Base-by-base conservation (phyloP, 2,797 vertebrate species). In the Triplophysa bombifrons region DNA sequence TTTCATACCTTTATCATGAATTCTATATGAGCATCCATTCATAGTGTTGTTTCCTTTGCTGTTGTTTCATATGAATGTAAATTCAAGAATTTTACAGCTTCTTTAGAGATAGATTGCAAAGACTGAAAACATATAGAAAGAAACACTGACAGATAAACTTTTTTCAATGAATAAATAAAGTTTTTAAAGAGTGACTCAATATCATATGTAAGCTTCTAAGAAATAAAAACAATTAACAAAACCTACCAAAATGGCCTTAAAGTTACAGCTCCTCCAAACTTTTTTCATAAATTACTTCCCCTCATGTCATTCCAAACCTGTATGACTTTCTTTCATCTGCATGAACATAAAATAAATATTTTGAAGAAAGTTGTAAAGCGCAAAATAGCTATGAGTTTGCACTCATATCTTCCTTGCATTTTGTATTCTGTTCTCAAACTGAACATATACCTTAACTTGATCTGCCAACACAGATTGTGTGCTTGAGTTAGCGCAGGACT, bases 401-500 rank as follows among this genome's bases (percentile, higher is more conserved):
- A 19, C n/a, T 55, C n/a, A 8, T 55, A 55, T 55, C 19, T n/a
- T 55, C n/a, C n/a, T 8, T 20, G 53, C 14, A 10, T 55, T 20
- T n/a, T 55, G 51, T 55, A n/a, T 55, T 55, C 73, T 56, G 63
- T 76, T 67, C 38, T 68, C 65, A 67, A 58, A 58, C 53, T 67
- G 64, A 76, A 22, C 53, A 69, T 68, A 60, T 60, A 60, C 41
- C 64, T 77, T 77, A 77, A 76, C 64, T 68, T 48, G 74, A 60
- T 53, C 75, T 60, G 64, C 19, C 75, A 60, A 60, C 53, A 77
- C 55, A 34, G 55, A 70, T 70, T 61, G 51, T 77, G n/a, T 51
- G 41, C 53, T 61, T 70, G 66, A 77, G 55, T 16, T 12, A 50
- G 53, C 74, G 60, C 65, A 69, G 38, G 22, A 66, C 74, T 30